Percentiles rank a stretch among this genome's conserved stretches.
Evolutionary conservation across 2,113 vertebrate species (phyloP).

Genomic region (Lagopus muta): DNA sequence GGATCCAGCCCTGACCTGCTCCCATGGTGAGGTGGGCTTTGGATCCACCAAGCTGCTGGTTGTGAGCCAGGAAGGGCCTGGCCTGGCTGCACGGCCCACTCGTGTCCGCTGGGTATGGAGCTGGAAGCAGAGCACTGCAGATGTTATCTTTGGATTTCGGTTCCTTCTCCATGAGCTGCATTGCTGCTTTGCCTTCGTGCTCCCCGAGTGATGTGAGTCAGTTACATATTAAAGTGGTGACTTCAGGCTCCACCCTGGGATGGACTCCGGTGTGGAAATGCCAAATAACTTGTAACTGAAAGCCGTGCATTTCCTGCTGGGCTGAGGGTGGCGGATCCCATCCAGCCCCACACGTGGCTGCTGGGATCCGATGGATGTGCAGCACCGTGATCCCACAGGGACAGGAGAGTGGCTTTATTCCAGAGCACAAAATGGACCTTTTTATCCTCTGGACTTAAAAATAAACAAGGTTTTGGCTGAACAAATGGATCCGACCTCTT

Average conservation of each 20-base stretch:
- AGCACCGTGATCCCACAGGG: too few relatives aligned
- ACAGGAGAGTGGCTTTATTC: slow-evolving; percentile 2
- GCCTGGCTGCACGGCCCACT: not conserved
- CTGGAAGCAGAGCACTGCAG: not conserved
- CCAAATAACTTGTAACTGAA: not conserved
- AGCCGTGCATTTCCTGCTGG: fast-evolving
- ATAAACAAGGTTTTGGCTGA: slow-evolving; percentile 38
- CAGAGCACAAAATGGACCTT: not conserved
- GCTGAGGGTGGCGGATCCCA: fast-evolving
- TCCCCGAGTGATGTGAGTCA: not conserved
- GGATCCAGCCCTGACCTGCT: too few relatives aligned
- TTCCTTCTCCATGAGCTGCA: not conserved
- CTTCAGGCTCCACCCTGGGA: slow-evolving; percentile 28
- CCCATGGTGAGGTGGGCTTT: not conserved
- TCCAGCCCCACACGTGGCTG: not conserved
- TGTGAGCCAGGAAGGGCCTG: not conserved
- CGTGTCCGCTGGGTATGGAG: not conserved
- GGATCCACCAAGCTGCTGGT: not conserved
- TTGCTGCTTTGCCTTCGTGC: not conserved
- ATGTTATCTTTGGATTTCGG: slow-evolving; percentile 47
- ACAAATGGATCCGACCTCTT: slow-evolving; percentile 12
- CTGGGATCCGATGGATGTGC: too few relatives aligned
- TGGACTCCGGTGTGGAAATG: fast-evolving
- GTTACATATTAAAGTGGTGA: not conserved
- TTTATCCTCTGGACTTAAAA: slow-evolving; percentile 27